Evolutionary conservation across 2,888 invertebrate species (phyloP).

Genomic region (Harpagoxenus sublaevis): DNA sequence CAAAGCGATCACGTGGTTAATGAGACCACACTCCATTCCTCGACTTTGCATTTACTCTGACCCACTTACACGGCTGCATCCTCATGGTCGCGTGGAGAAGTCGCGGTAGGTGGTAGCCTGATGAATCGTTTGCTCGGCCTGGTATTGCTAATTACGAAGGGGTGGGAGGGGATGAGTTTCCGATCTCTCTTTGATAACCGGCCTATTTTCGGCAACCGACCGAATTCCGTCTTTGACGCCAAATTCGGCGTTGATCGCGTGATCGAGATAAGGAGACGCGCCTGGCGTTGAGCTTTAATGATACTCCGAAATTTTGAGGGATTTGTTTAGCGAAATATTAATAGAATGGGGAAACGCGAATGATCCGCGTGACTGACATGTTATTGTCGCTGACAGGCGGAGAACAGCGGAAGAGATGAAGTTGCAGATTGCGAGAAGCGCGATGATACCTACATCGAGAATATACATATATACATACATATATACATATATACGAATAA

Average conservation of each 20-base stretch:
- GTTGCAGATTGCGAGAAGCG: constrained; percentile 23
- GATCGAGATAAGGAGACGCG: constrained; percentile 6
- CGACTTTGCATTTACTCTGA: constrained; percentile 71
- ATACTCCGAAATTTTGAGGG: constrained; percentile 21
- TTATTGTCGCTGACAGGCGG: constrained; percentile 66
- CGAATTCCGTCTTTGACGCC: constrained; percentile 8
- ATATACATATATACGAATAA: background rate
- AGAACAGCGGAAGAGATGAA: constrained; percentile 59
- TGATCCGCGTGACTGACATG: constrained; percentile 65
- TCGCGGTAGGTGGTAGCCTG: constrained; percentile 42
- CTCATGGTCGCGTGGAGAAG: constrained; percentile 62
- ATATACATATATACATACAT: background rate
- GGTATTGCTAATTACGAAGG: constrained; percentile 66
- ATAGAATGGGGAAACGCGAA: constrained; percentile 40
- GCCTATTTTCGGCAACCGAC: constrained; percentile 47
- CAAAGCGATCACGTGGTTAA: constrained; percentile 78
- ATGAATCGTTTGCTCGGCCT: constrained; percentile 64
- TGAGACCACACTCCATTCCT: constrained; percentile 72
- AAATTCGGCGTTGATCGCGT: constrained; percentile 28
- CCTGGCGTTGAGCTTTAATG: background rate
- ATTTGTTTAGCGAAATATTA: constrained; percentile 61
- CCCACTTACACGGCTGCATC: constrained; percentile 76
- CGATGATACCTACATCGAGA: background rate
- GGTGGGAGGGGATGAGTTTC: constrained; percentile 18
- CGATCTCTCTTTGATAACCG: constrained; percentile 67